Conservation (phyloP, 2,113 vertebrate genomes). For the Corydoras maculifer region DNA sequence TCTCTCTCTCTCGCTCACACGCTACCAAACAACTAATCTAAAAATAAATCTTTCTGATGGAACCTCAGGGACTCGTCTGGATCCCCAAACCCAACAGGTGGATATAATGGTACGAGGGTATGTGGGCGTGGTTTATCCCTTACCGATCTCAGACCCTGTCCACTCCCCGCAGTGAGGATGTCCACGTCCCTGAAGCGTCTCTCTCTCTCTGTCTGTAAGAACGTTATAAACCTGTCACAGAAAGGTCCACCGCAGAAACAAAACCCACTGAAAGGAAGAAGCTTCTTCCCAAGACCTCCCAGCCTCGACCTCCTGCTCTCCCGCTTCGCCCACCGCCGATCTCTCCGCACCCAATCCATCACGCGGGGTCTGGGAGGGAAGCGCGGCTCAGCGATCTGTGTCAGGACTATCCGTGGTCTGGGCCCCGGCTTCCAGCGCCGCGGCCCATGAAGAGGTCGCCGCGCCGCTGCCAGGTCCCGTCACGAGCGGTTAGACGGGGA, state of each 20-base stretch:
- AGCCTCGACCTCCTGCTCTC: not conserved
- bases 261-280: not conserved
- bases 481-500: not conserved
- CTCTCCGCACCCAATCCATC: conserved; percentile 22
- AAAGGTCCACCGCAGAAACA: conserved; percentile 3
- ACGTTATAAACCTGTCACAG: too few relatives aligned
- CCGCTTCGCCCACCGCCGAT: not conserved
- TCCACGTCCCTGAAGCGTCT: too few relatives aligned
- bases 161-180: too few relatives aligned
- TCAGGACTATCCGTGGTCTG: conserved; percentile 10
- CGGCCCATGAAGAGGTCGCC: conserved; percentile 10
- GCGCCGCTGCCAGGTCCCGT: conserved; percentile 18
- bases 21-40: too few relatives aligned
- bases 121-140: too few relatives aligned
- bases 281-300: conserved; percentile 7
- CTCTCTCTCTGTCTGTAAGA: too few relatives aligned
- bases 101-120: too few relatives aligned
- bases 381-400: conserved; percentile 6
- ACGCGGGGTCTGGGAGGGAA: conserved; percentile 18
- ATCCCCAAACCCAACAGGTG: too few relatives aligned
- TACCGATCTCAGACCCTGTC: too few relatives aligned
- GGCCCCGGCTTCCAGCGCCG: conserved; percentile 1
- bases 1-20: too few relatives aligned
- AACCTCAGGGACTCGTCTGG: too few relatives aligned
- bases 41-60: too few relatives aligned